phyloP scores from a whole-genome alignment of 2,113 vertebrate genomes.

The Cynocephalus volans region DNA sequence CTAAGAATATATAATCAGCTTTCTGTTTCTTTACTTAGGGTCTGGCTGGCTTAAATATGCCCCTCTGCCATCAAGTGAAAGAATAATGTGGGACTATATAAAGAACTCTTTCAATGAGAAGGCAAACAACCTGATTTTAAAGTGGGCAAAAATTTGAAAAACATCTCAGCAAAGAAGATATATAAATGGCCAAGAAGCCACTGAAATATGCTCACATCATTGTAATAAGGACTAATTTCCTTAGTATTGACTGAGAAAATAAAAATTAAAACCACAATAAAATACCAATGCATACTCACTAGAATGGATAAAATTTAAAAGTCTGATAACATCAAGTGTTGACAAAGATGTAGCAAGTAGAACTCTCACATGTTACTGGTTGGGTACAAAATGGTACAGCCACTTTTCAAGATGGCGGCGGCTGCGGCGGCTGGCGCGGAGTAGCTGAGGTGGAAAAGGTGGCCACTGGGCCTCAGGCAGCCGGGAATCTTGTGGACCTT shows the following conservation, averaged over 20 bases:
- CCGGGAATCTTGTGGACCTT: no score
- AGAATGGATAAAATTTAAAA: not conserved
- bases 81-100: not conserved
- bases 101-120: not conserved
- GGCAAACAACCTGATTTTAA: not conserved
- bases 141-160: not conserved
- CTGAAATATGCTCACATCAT: not conserved
- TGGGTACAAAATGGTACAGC: not conserved
- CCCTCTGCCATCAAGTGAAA: not conserved
- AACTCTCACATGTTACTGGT: not conserved
- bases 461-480: no score
- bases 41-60: not conserved
- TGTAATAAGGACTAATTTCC: not conserved
- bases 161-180: not conserved
- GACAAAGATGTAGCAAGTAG: not conserved
- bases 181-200: not conserved
- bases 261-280: not conserved
- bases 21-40: not conserved
- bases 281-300: not conserved
- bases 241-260: slow-evolving; percentile 6
- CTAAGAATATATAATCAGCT: no score
- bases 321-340: not conserved
- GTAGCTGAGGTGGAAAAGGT: no score
- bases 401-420: no score
- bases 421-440: no score